These are phyloP conservation scores for Bothrops jararaca DNA, from an alignment of 2,113 vertebrate species.

Conservation along the genomic window DNA sequence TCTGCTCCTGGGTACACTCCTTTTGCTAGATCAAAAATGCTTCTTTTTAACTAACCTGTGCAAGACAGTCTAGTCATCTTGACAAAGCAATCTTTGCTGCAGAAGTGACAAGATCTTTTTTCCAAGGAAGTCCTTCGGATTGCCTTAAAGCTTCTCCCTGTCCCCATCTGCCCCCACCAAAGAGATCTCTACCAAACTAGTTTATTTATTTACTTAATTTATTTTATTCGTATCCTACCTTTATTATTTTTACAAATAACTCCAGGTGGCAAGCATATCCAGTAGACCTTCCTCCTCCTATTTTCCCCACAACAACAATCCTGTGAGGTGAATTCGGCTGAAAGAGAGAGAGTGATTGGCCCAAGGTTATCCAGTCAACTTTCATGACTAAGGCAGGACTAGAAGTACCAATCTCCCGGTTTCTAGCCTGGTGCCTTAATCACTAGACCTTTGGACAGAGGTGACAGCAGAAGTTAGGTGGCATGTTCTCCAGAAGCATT, in stretches of 20 bases:
- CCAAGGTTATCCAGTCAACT: not conserved
- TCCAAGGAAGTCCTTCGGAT: not conserved
- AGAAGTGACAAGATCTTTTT: not conserved
- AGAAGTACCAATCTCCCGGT: not conserved
- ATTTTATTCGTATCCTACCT: not conserved
- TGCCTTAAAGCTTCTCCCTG: not conserved
- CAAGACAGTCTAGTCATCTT: not conserved
- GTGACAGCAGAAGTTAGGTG: not conserved
- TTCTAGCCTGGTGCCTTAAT: not conserved
- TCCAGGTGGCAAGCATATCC: not conserved
- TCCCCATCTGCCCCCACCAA: not conserved
- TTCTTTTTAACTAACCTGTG: not conserved
- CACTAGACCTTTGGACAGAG: not conserved
- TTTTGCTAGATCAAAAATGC: not conserved
- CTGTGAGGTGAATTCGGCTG: no score
- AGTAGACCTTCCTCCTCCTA: not conserved
- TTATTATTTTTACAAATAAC: not conserved
- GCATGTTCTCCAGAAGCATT: not conserved
- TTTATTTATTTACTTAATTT: not conserved
- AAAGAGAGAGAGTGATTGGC: not conserved
- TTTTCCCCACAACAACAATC: not conserved
- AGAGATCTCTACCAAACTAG: not conserved
- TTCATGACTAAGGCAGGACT: not conserved
- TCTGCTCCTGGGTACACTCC: not conserved
- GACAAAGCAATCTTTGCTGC: not conserved